These are phyloP conservation scores for Saguinus midas DNA, from an alignment of 2,113 vertebrate species.

Conservation along the genomic window DNA sequence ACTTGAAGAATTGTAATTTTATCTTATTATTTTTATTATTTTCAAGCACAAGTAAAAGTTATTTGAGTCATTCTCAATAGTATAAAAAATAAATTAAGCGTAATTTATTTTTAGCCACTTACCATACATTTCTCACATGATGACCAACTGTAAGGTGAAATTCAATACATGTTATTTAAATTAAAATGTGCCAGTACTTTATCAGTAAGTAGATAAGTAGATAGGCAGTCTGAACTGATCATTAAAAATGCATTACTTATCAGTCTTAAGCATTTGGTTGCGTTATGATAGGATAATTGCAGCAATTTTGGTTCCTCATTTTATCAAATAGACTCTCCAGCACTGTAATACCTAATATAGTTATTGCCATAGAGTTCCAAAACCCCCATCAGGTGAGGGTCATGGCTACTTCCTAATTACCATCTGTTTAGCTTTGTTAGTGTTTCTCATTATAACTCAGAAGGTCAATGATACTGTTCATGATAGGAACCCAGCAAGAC, in stretches of 20 bases:
- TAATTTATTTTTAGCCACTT: neutral
- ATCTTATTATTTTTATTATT: neutral
- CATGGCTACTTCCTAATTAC: neutral
- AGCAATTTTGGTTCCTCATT: neutral
- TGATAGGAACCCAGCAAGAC: conserved; percentile 29
- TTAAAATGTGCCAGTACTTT: conserved; percentile 35
- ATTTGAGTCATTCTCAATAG: neutral
- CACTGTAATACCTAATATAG: neutral
- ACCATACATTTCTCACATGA: neutral
- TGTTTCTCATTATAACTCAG: conserved; percentile 27
- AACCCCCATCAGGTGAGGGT: neutral
- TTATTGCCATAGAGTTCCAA: conserved; percentile 39
- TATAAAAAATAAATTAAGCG: neutral
- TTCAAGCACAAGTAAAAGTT: neutral
- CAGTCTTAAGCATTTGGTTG: conserved; percentile 50
- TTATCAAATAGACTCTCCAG: neutral
- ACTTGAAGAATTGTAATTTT: neutral
- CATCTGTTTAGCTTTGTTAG: conserved; percentile 44
- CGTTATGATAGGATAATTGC: conserved; percentile 17
- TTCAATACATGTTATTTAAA: conserved; percentile 1
- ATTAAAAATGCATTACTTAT: conserved; percentile 65
- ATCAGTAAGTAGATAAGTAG: conserved; percentile 30
- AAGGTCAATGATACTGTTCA: neutral
- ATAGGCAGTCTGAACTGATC: conserved; percentile 28
- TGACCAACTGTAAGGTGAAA: neutral